phyloP scores from a whole-genome alignment of 2,797 vertebrate genomes.

The Pterois miles region DNA sequence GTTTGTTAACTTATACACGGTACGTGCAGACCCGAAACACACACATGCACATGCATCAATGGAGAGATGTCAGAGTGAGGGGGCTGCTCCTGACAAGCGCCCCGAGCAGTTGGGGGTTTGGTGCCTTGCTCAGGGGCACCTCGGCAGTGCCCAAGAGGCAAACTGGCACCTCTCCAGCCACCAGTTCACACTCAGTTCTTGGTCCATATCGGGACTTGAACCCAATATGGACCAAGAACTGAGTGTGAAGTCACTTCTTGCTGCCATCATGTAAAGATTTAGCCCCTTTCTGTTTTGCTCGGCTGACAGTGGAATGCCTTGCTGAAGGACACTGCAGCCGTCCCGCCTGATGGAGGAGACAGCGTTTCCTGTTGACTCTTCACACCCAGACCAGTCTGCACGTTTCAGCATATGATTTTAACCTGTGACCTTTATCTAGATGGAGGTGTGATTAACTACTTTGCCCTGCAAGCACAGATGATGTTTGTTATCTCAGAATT shows the following conservation, averaged over 20 bases:
- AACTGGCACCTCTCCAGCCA: too few species aligned
- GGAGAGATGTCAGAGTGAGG: too few species aligned
- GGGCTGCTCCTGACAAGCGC: too few species aligned
- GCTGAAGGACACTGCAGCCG: not conserved
- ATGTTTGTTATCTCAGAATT: not conserved
- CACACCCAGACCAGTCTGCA: constrained; percentile 15
- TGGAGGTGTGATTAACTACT: not conserved
- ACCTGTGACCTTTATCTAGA: not conserved
- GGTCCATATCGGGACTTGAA: too few species aligned
- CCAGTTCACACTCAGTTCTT: too few species aligned
- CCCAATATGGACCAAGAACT: too few species aligned
- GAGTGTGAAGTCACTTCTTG: not conserved
- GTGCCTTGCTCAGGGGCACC: too few species aligned
- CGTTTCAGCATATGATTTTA: constrained; percentile 30
- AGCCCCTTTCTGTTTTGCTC: not conserved
- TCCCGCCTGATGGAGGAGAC: not conserved
- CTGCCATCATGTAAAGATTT: not conserved
- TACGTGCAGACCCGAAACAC: too few species aligned
- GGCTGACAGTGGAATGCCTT: not conserved
- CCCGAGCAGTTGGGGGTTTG: too few species aligned
- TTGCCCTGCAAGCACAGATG: not conserved
- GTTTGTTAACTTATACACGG: too few species aligned
- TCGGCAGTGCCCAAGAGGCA: too few species aligned
- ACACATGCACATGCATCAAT: too few species aligned
- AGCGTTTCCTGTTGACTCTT: constrained; percentile 20